A percentile compares a stretch with the other conserved stretches of the same genome.
Evolutionary conservation across 2,113 vertebrate genomes (phyloP).

Genomic region (Pardalotus punctatus): DNA sequence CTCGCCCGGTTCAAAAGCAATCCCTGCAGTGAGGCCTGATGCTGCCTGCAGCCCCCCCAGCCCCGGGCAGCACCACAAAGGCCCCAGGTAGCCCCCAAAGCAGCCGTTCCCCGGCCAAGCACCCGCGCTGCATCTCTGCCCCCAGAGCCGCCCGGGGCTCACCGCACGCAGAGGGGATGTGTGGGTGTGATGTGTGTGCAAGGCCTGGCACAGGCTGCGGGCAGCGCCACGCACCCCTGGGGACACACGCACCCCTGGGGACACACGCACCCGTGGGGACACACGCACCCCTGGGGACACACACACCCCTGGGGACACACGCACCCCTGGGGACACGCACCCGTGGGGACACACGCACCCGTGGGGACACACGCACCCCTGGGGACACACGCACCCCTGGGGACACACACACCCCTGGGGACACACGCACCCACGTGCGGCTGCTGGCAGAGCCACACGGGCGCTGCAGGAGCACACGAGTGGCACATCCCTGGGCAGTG

Average conservation of each 20-base stretch:
- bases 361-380: background rate
- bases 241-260: background rate
- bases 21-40: background rate
- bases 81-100: background rate
- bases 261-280: background rate
- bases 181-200: background rate
- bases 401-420: background rate
- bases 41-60: background rate
- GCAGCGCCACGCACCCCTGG: background rate
- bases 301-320: background rate
- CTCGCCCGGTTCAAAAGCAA: background rate
- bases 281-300: background rate
- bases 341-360: background rate
- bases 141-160: too few species aligned
- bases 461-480: accelerated
- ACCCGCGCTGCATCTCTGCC: background rate
- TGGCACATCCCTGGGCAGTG: accelerated
- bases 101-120: accelerated
- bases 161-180: background rate
- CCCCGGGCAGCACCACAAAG: background rate
- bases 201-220: background rate
- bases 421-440: accelerated
- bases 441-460: background rate
- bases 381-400: background rate
- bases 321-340: too few species aligned